Conservation (phyloP, 2,113 vertebrate genomes). For the Calidris pygmaea region DNA sequence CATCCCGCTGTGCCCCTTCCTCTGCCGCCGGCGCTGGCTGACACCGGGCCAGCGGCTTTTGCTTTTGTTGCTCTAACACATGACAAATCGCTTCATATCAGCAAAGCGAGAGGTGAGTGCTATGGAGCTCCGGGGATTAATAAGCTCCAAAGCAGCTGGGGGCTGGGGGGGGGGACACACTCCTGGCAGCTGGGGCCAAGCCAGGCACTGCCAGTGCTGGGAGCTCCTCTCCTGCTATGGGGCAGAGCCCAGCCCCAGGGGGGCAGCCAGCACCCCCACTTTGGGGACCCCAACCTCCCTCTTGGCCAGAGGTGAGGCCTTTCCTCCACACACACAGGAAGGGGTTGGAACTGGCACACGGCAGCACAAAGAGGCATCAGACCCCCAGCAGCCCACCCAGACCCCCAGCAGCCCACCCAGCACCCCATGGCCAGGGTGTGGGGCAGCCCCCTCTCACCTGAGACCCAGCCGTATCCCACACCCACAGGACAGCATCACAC, state of each 20-base stretch:
- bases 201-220: accelerated
- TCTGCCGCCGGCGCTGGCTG: background rate
- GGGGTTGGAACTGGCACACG: background rate
- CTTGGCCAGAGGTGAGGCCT: background rate
- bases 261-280: background rate
- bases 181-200: background rate
- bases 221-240: background rate
- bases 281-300: background rate
- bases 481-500: accelerated
- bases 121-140: accelerated
- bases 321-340: background rate
- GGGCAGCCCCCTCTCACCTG: background rate
- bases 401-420: background rate
- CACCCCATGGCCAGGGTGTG: accelerated
- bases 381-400: background rate
- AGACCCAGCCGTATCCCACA: accelerated
- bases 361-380: background rate
- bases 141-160: background rate
- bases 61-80: background rate
- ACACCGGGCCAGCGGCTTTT: background rate
- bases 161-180: no score
- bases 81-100: background rate
- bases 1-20: accelerated
- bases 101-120: background rate
- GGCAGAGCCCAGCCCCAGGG: background rate